A percentile compares a stretch with the other conserved stretches of the same genome.
Conservation (phyloP, 2,888 invertebrate species). For the Apeira syringaria region DNA sequence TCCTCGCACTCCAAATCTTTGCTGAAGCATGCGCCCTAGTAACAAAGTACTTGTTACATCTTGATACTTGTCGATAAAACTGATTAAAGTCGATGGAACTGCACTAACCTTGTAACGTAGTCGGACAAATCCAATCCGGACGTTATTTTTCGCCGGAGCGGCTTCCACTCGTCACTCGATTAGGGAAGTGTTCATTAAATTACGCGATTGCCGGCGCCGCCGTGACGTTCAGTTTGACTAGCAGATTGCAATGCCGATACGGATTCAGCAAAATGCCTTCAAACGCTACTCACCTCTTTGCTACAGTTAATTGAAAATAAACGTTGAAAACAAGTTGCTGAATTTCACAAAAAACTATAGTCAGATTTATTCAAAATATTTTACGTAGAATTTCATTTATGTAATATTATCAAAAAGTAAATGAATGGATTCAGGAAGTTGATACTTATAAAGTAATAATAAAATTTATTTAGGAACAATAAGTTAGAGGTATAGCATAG, state of each 20-base stretch:
- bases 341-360: conserved; percentile 10
- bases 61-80: no score
- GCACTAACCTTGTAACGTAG: conserved; percentile 5
- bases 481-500: conserved; percentile 32
- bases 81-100: no score
- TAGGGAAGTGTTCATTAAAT: conserved; percentile 76
- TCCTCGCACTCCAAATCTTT: no score
- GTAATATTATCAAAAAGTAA: neutral
- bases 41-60: no score
- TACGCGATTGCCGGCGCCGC: conserved; percentile 66
- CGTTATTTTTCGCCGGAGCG: conserved; percentile 55
- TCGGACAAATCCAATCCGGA: conserved; percentile 46
- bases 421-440: conserved; percentile 1
- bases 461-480: conserved; percentile 30
- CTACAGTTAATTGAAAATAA: conserved; percentile 50
- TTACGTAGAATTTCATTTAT: no score
- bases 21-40: no score
- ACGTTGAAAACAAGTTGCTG: conserved; percentile 36
- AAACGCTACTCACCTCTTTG: conserved; percentile 32
- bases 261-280: conserved; percentile 50
- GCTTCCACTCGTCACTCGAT: conserved; percentile 67
- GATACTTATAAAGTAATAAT: conserved; percentile 20
- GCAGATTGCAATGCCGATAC: conserved; percentile 62
- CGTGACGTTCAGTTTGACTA: conserved; percentile 62
- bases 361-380: no score